phyloP scores from a whole-genome alignment of 2,888 invertebrate genomes.

The Thelaira solivaga region DNA sequence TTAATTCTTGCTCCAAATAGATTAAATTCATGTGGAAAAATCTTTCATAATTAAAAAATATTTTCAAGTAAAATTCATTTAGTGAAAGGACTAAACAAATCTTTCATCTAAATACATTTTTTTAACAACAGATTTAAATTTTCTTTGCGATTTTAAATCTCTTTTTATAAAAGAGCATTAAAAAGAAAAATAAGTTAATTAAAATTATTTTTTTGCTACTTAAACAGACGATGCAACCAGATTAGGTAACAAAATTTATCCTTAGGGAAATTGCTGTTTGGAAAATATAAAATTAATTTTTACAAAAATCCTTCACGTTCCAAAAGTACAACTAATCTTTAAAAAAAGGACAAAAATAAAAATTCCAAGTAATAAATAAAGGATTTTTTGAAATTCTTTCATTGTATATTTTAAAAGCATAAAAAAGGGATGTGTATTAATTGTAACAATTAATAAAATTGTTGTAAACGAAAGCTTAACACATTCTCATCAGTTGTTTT shows the following conservation, averaged over 20 bases:
- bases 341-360: not conserved
- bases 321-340: conserved; percentile 35
- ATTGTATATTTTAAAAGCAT: not conserved
- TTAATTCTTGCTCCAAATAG: too few relatives aligned
- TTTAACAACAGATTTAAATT: conserved; percentile 7
- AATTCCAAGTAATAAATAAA: conserved; percentile 37
- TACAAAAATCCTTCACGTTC: conserved; percentile 33
- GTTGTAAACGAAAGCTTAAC: conserved; percentile 17
- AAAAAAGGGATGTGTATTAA: conserved; percentile 44
- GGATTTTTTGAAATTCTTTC: conserved; percentile 23
- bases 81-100: not conserved
- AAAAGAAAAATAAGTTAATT: conserved; percentile 45
- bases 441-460: conserved; percentile 50
- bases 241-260: conserved; percentile 29
- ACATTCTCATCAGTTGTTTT: not conserved
- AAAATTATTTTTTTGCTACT: conserved; percentile 40
- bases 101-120: conserved; percentile 6
- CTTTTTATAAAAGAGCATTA: not conserved
- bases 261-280: conserved; percentile 24
- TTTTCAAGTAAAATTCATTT: not conserved
- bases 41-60: not conserved
- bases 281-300: conserved; percentile 35
- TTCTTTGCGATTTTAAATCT: not conserved
- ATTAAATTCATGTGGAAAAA: too few relatives aligned
- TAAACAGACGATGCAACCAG: not conserved